These are phyloP conservation scores for Corticium candelabrum DNA, from an alignment of 37 sponge, comb jelly and placozoan species.

Conservation along the genomic window DNA sequence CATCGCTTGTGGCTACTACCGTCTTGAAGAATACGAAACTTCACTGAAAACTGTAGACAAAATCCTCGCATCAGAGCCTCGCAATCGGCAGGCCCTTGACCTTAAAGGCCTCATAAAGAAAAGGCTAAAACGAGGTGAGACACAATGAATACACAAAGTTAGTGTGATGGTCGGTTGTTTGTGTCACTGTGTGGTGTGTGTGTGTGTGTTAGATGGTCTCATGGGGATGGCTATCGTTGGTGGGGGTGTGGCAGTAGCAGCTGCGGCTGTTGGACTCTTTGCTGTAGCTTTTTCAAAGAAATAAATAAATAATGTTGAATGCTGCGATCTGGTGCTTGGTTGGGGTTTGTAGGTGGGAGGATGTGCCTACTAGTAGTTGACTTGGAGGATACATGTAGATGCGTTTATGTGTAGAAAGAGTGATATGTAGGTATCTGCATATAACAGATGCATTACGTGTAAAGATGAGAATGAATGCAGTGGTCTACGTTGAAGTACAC, in stretches of 20 bases:
- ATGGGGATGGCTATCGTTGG: conserved; percentile 59
- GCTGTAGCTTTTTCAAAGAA: conserved; percentile 28
- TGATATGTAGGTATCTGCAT: no score
- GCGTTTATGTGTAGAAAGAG: no score
- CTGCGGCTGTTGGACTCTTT: conserved; percentile 30
- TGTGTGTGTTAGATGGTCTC: conserved; percentile 44
- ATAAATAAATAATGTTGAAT: no score
- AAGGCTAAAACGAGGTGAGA: conserved; percentile 53
- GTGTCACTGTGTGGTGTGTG: background rate
- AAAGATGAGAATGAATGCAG: no score
- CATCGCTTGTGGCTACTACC: conserved; percentile 61
- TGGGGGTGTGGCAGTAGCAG: conserved; percentile 49
- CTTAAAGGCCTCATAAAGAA: conserved; percentile 44
- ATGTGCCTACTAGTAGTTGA: no score
- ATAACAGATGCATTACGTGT: no score
- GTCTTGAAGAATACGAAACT: conserved; percentile 38
- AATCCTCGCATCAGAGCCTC: conserved; percentile 62
- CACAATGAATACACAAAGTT: conserved; percentile 13
- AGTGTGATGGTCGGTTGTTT: background rate
- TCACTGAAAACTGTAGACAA: conserved; percentile 15
- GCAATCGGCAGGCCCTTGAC: conserved; percentile 62
- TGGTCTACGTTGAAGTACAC: no score
- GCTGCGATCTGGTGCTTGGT: no score
- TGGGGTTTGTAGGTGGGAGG: no score
- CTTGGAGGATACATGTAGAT: no score